Evolutionary conservation across 2,113 vertebrate species (phyloP), one percentile per base, ranked within the genome.

Genomic region (Eurystomus gularis): DNA sequence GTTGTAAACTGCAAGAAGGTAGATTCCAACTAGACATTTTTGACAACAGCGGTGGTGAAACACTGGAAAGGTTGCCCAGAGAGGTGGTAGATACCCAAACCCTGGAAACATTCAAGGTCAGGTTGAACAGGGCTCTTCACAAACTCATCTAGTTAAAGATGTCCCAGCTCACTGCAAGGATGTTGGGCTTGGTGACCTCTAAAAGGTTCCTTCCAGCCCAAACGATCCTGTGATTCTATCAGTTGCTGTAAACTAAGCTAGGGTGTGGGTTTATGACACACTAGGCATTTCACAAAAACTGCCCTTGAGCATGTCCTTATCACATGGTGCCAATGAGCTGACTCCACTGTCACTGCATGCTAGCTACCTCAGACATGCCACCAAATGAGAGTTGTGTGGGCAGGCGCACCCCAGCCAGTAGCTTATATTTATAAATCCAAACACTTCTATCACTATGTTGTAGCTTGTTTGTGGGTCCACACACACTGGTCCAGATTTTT

Each of bases 371-470:
- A 2, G 17, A 12, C 1, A 12, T 14, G 46, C 69, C 62, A 14
- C 0, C 33, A 31, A 33, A 46, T 1, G 0, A 37, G 19, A 28
- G 35, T 6, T 12, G 10, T 10, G 18, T 13, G 12, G 2, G 0
- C 11, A 52, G 62, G 54, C 58, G 24, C 40, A 21, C 60, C 49
- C 31, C 61, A 70, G 31, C 16, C 88, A 55, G 35, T 2, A 40
- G 37, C 40, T 48, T 6, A 10, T 61, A 80, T 51, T 29, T 26
- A n/a, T 70, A 49, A 73, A 93, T 18, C 24, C 54, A 46, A 52
- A 62, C 60, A 19, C 11, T 73, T 37, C 16, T 60, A 48, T 17
- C 2, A 0, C 62, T 40, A 5, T 20, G 8, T 9, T 5, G 2
- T 16, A 14, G 23, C 39, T 68, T 71, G 6, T 33, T 51, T 54